These are phyloP conservation scores for Tachypleus tridentatus DNA, from an alignment of 1,140 invertebrate species.

Conservation along the genomic window DNA sequence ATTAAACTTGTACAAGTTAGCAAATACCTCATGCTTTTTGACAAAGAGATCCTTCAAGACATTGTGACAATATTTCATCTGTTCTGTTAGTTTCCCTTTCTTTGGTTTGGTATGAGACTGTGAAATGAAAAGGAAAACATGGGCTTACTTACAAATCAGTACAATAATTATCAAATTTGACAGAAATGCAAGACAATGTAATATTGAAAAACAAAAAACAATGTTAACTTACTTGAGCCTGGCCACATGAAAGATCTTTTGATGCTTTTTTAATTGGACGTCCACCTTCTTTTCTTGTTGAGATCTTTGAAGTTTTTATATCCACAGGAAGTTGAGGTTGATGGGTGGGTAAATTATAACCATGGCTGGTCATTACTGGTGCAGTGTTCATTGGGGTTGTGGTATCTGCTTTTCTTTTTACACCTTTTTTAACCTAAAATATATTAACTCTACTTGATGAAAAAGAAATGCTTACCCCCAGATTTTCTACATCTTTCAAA, in stretches of 20 bases:
- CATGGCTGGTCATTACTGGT: slow-evolving; percentile 6
- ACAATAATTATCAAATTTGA: too few species aligned
- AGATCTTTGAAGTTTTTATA: slow-evolving; percentile 46
- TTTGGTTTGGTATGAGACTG: slow-evolving; percentile 30
- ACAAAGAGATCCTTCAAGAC: slow-evolving; percentile 38
- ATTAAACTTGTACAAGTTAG: too few species aligned
- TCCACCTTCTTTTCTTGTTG: slow-evolving; percentile 80
- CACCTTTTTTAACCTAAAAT: slow-evolving; percentile 66
- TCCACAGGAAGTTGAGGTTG: slow-evolving; percentile 4
- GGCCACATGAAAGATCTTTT: slow-evolving; percentile 40
- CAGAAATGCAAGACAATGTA: too few species aligned
- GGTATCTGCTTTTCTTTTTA: slow-evolving; percentile 97
- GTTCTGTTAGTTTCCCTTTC: slow-evolving; percentile 35
- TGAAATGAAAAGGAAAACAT: neutral
- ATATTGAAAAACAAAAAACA: too few species aligned
- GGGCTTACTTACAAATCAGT: neutral
- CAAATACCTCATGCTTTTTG: slow-evolving; percentile 41
- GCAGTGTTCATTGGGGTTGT: slow-evolving; percentile 51
- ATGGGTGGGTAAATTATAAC: neutral
- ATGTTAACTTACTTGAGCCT: slow-evolving; percentile 27
- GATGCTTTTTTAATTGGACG: slow-evolving; percentile 85
- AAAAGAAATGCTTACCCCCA: too few species aligned
- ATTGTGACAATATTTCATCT: slow-evolving; percentile 37
- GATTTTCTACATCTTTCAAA: too few species aligned
- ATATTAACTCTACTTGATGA: neutral